A percentile compares a stretch with the other conserved stretches of the same genome.
These are phyloP conservation scores for Cephus spinipes DNA, from an alignment of 2,888 invertebrate species.

Conservation along the genomic window DNA sequence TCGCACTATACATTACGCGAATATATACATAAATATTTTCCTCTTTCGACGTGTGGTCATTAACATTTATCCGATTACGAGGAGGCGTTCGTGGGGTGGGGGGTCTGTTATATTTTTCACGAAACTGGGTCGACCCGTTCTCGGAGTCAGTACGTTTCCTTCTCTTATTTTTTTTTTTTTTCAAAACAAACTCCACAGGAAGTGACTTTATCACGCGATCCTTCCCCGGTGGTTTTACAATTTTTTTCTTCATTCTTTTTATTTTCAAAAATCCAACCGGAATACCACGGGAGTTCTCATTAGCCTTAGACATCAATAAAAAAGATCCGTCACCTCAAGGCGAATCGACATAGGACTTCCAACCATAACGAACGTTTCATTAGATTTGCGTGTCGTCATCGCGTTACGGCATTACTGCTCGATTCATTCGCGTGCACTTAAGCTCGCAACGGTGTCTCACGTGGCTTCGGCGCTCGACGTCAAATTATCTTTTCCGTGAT, in stretches of 20 bases:
- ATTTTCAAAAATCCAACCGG: neutral
- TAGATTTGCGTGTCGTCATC: neutral
- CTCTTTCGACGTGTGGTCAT: neutral
- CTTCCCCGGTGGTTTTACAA: neutral
- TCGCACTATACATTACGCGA: constrained; percentile 55
- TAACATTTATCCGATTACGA: neutral
- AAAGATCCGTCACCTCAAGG: neutral
- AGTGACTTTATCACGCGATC: neutral
- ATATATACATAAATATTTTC: constrained; percentile 1
- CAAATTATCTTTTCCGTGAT: neutral
- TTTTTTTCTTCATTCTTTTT: neutral
- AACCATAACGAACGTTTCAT: neutral
- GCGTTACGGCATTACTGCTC: neutral
- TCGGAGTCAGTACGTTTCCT: constrained; percentile 32
- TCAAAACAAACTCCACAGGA: neutral
- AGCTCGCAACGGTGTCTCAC: neutral
- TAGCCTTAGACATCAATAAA: neutral
- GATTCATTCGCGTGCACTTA: neutral
- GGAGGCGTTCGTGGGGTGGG: neutral
- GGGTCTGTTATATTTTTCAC: constrained; percentile 37
- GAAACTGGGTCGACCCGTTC: constrained; percentile 48
- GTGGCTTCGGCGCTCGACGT: neutral
- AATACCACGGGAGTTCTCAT: neutral
- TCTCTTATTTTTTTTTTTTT: constrained; percentile 17
- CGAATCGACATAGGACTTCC: neutral